These are phyloP conservation scores for Pandemis corylana DNA, from an alignment of 2,888 invertebrate species.

Conservation along the genomic window DNA sequence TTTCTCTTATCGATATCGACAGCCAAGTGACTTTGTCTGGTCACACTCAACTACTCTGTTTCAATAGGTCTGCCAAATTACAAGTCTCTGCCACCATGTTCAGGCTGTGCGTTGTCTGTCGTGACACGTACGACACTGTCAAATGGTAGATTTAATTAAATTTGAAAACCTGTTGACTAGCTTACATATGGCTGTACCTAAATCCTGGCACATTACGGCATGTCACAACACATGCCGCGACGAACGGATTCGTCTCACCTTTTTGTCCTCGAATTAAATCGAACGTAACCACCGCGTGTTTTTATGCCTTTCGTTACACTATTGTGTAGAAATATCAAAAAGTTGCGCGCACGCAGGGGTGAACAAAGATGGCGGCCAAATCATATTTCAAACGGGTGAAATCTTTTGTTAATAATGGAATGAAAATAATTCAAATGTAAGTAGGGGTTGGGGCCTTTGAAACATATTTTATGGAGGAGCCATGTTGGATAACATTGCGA, in stretches of 20 bases:
- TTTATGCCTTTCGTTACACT: slow-evolving; percentile 38
- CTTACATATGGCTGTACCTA: slow-evolving; percentile 14
- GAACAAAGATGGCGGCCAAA: slow-evolving; percentile 72
- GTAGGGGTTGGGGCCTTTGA: slow-evolving; percentile 61
- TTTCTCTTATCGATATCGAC: no score
- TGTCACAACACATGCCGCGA: slow-evolving; percentile 35
- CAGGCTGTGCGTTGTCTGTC: no score
- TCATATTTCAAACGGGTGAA: slow-evolving; percentile 84
- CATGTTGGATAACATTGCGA: slow-evolving; percentile 77
- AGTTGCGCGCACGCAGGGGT: slow-evolving; percentile 47
- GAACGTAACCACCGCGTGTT: slow-evolving; percentile 40
- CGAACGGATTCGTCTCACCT: slow-evolving; percentile 36
- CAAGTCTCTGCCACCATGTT: no score
- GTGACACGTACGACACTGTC: no score
- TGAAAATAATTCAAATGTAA: slow-evolving; percentile 61
- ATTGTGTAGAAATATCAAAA: slow-evolving; percentile 40
- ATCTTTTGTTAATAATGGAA: slow-evolving; percentile 80
- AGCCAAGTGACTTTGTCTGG: no score
- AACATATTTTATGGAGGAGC: slow-evolving; percentile 55
- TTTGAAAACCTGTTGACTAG: not conserved
- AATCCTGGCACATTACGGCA: slow-evolving; percentile 23
- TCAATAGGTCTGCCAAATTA: no score
- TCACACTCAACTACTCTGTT: no score
- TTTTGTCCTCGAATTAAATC: slow-evolving; percentile 38
- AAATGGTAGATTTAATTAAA: no score